Percentiles rank a stretch among this genome's conserved stretches.
Conservation (phyloP, 2,797 vertebrate genomes). For the Eospalax fontanierii region DNA sequence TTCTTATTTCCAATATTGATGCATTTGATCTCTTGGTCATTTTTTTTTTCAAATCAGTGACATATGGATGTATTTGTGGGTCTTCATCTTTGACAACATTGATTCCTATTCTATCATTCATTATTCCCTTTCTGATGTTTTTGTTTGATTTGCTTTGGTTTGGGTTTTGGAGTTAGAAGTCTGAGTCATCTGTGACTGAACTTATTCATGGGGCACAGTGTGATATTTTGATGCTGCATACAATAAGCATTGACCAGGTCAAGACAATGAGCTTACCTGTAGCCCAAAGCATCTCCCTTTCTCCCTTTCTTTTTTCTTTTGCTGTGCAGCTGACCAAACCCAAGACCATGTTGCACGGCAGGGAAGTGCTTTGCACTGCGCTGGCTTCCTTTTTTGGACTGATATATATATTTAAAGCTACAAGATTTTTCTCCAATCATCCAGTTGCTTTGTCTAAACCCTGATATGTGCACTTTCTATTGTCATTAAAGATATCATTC, state of each 20-base stretch:
- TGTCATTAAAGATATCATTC: constrained; percentile 21
- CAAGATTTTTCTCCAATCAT: not conserved
- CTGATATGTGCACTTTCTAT: not conserved
- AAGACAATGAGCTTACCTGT: too few species aligned
- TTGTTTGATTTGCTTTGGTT: constrained; percentile 2
- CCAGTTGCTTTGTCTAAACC: not conserved
- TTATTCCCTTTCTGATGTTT: constrained; percentile 24
- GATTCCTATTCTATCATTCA: constrained; percentile 3
- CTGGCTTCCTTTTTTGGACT: not conserved
- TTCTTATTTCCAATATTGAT: too few species aligned
- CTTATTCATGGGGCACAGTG: not conserved
- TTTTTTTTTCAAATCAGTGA: not conserved
- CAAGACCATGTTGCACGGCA: not conserved
- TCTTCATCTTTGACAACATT: not conserved
- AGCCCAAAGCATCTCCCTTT: not conserved
- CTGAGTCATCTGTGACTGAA: not conserved
- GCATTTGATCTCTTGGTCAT: not conserved
- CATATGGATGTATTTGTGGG: not conserved
- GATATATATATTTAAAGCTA: constrained; percentile 32
- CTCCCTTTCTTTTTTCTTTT: not conserved
- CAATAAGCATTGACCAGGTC: not conserved
- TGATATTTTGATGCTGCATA: not conserved
- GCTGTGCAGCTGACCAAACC: not conserved
- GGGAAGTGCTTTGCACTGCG: not conserved
- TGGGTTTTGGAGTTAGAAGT: not conserved